A percentile compares a stretch with the other conserved stretches of the same genome.
phyloP scores from a whole-genome alignment of 2,113 vertebrate genomes.

The Anhinga anhinga region DNA sequence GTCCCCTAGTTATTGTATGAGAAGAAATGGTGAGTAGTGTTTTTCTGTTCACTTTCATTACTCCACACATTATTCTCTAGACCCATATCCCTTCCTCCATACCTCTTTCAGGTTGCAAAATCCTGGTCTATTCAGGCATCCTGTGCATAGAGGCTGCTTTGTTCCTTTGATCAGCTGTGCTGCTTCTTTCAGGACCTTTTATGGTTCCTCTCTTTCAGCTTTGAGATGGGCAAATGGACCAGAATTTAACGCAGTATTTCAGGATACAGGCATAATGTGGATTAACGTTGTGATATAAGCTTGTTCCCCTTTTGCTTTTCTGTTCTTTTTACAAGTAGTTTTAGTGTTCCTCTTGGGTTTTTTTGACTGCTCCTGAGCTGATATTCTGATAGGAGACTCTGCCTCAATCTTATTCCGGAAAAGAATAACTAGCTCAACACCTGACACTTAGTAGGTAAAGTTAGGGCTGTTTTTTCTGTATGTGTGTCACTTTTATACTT shows the following conservation, averaged over 20 bases:
- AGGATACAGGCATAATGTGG: not conserved
- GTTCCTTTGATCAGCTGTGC: not conserved
- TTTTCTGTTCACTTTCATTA: not conserved
- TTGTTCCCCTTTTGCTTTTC: not conserved
- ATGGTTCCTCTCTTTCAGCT: not conserved
- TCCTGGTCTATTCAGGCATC: not conserved
- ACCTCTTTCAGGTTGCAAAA: not conserved
- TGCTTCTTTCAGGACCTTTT: not conserved
- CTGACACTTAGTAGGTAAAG: not conserved
- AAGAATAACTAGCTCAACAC: not conserved
- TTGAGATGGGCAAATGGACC: not conserved
- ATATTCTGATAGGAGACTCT: not conserved
- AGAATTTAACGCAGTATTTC: not conserved
- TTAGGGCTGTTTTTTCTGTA: not conserved
- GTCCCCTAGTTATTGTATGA: not conserved
- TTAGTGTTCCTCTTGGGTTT: not conserved
- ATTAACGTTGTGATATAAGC: not conserved
- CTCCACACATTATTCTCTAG: rapidly evolving
- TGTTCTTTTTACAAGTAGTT: not conserved
- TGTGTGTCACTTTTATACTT: not conserved
- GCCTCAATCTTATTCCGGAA: not conserved
- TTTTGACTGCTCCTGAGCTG: not conserved
- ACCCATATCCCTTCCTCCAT: not conserved
- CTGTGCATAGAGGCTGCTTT: not conserved
- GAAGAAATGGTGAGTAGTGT: not conserved